Evolutionary conservation across 1,140 invertebrate species (phyloP), one percentile per base, ranked within the genome.

Genomic region (Heliconius eleuchia): DNA sequence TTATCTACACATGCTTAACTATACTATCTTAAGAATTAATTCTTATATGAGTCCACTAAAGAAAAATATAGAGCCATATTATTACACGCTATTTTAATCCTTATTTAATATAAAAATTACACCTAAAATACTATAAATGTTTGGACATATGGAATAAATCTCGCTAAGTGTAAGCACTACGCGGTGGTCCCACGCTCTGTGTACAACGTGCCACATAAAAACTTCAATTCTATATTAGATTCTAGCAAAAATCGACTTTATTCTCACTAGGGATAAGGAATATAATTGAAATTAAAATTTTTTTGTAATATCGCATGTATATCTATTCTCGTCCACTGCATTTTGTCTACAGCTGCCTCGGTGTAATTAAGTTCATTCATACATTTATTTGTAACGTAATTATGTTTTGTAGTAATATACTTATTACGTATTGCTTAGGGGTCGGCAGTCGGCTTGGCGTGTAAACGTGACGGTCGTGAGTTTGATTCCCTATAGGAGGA

Each of bases 291-390:
- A 27, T 30, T 66, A 4, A 0, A 30, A 66, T 23, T 13, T 66
- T 66, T 66, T 66, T 66, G 5, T 66, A 30, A 6, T 66, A 30
- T 76, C 42, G n/a, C 27, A 73, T 57, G 79, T 83, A 39, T 73
- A 78, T 83, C 83, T 89, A 89, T 89, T 88, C 85, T 82, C 76
- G 87, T 87, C 78, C 27, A 78, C 50, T 84, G 78, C 84, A 83
- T 86, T 86, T 86, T 84, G 84, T 81, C 77, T 85, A 87, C 89
- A 90, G 87, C 87, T 89, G 87, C 55, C 85, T 85, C 71, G 72
- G 85, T 87, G 86, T 88, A 86, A 84, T 84, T 78, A 75, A 78
- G 79, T 83, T 80, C 87, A 88, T 88, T 86, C 85, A 88, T 86
- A 72, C 23, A 66, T 66, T 27, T 66, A 73, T 71, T 60, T 76